Evolutionary conservation across 2,888 invertebrate species (phyloP).

Genomic region (Endomychus coccineus): DNA sequence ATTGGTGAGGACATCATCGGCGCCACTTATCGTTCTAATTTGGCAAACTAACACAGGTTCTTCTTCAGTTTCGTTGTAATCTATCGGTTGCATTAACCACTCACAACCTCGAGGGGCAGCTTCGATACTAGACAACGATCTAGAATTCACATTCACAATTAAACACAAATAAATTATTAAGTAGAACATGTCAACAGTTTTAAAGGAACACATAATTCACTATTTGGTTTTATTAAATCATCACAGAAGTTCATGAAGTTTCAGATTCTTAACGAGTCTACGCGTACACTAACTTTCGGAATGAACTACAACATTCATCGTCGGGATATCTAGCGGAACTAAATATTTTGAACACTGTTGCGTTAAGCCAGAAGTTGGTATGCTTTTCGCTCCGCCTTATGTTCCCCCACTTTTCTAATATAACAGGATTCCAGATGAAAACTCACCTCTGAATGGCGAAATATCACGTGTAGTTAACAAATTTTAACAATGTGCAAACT

Average conservation of each 20-base stretch:
- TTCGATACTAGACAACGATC: constrained; percentile 45
- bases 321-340: constrained; percentile 26
- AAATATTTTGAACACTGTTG: constrained; percentile 29
- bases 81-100: constrained; percentile 55
- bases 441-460: constrained; percentile 36
- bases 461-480: constrained; percentile 35
- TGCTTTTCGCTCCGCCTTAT: constrained; percentile 34
- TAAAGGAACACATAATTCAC: constrained; percentile 10
- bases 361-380: constrained; percentile 16
- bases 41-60: constrained; percentile 58
- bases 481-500: constrained; percentile 37
- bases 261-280: constrained; percentile 3
- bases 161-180: constrained; percentile 26
- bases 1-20: constrained; percentile 61
- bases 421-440: constrained; percentile 36
- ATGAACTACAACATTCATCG: constrained; percentile 8
- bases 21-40: constrained; percentile 63
- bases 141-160: constrained; percentile 27
- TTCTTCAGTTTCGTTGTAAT: constrained; percentile 49
- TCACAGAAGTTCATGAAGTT: constrained; percentile 19
- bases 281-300: constrained; percentile 6
- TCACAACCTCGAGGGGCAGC: constrained; percentile 66
- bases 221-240: constrained; percentile 19
- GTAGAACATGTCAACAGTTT: constrained; percentile 21
- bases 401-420: constrained; percentile 27